A percentile compares a stretch with the other conserved stretches of the same genome.
These are phyloP conservation scores for Caenorhabditis sp. DNA, from an alignment of 2,888 invertebrate species.

Conservation along the genomic window DNA sequence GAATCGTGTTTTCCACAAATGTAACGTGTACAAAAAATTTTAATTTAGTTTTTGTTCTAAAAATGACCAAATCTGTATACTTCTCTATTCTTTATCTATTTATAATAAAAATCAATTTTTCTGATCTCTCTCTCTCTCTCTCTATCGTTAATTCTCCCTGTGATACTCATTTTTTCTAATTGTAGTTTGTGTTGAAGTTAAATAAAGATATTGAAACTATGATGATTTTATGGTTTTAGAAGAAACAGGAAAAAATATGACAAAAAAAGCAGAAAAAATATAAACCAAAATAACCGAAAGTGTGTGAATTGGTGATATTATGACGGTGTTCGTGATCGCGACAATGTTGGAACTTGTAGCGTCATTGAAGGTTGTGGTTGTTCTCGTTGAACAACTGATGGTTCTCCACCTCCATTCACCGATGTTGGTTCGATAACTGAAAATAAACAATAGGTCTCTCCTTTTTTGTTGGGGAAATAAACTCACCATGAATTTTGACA, in stretches of 20 bases:
- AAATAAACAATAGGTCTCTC: conserved; percentile 9
- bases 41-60: neutral
- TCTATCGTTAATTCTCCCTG: too few relatives aligned
- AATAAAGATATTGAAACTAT: too few relatives aligned
- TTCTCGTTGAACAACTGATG: conserved; percentile 22
- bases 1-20: neutral
- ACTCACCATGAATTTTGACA: conserved; percentile 57
- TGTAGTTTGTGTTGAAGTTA: too few relatives aligned
- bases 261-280: too few relatives aligned
- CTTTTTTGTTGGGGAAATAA: neutral
- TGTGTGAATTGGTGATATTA: neutral
- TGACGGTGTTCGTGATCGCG: neutral
- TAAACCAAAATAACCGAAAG: too few relatives aligned
- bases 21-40: neutral
- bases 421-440: conserved; percentile 60
- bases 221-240: too few relatives aligned
- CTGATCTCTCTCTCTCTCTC: neutral
- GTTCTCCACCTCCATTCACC: conserved; percentile 41
- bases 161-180: too few relatives aligned
- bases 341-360: conserved; percentile 41
- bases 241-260: too few relatives aligned
- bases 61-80: neutral
- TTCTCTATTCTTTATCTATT: neutral
- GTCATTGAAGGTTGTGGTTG: conserved; percentile 17
- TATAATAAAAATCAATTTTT: neutral